Conservation (phyloP, 2,113 vertebrate species). For the Panurus biarmicus region DNA sequence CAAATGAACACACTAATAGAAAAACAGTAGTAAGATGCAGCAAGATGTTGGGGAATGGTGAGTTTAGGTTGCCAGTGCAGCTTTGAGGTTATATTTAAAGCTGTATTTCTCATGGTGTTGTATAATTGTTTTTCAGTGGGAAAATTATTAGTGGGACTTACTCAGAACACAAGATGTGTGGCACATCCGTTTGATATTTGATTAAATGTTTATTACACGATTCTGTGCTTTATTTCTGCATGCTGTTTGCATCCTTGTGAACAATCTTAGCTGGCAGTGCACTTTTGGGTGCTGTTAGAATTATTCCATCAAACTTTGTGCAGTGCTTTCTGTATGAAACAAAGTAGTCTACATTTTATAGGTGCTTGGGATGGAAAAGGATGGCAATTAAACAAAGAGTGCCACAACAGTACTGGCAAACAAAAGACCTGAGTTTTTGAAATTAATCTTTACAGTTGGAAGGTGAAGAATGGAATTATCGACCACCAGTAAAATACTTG, state of each 20-base stretch:
- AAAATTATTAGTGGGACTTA: not conserved
- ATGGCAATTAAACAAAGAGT: not conserved
- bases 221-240: not conserved
- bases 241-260: not conserved
- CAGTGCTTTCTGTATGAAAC: not conserved
- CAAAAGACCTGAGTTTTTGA: not conserved
- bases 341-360: not conserved
- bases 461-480: not conserved
- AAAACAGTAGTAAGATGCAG: not conserved
- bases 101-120: not conserved
- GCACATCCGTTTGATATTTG: not conserved
- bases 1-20: not conserved
- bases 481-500: not conserved
- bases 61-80: not conserved
- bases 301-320: not conserved
- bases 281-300: not conserved
- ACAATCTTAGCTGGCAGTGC: not conserved
- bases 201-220: not conserved
- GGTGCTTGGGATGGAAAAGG: not conserved
- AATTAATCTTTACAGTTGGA: not conserved
- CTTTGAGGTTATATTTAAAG: not conserved
- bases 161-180: not conserved
- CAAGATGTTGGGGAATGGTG: not conserved
- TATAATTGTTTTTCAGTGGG: not conserved
- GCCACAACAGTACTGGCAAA: not conserved